Conservation (phyloP, 2,113 vertebrate species). For the Furnarius figulus region DNA sequence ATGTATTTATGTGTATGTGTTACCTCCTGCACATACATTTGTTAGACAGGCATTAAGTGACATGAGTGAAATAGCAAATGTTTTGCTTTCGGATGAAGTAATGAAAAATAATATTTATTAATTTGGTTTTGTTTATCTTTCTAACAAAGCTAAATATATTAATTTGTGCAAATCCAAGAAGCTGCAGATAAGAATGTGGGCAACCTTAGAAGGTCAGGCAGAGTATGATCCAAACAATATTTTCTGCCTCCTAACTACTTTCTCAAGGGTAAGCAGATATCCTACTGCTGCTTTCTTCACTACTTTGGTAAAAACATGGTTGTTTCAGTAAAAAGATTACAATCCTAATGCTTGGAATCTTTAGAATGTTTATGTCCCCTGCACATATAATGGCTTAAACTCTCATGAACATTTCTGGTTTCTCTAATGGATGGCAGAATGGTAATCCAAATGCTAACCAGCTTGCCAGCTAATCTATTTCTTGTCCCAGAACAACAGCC, state of each 20-base stretch:
- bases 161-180: slow-evolving; percentile 31
- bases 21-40: background rate
- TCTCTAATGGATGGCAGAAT: background rate
- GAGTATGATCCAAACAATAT: background rate
- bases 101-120: background rate
- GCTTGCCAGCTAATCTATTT: background rate
- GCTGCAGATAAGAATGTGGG: background rate
- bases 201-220: slow-evolving; percentile 45
- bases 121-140: background rate
- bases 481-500: background rate
- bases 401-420: background rate
- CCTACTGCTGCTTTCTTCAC: background rate
- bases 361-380: background rate
- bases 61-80: background rate
- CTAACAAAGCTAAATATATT: slow-evolving; percentile 8
- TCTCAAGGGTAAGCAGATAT: background rate
- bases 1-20: background rate
- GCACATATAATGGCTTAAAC: background rate
- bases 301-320: background rate
- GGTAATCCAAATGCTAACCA: background rate
- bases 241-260: background rate
- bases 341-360: background rate
- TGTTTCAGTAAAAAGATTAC: background rate
- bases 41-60: background rate
- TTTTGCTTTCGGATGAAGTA: background rate